Evolutionary conservation across 2,797 vertebrate genomes (phyloP).

Genomic region (Coccyzus lansbergi): DNA sequence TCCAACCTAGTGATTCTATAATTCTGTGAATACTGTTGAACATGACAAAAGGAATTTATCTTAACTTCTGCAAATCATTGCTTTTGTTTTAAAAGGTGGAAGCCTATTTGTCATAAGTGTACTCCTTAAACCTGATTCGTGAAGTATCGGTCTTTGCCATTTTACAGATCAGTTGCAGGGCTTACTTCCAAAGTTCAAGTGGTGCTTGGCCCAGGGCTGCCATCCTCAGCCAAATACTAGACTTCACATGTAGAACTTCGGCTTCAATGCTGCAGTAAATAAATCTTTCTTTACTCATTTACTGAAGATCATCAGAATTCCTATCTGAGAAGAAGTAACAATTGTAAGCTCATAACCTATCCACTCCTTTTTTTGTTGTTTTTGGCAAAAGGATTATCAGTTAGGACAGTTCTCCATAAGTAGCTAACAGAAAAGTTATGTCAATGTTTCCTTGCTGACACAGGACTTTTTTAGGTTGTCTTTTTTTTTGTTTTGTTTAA

Average conservation of each 20-base stretch:
- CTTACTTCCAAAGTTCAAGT: background rate
- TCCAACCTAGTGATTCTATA: too few species aligned
- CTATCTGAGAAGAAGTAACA: background rate
- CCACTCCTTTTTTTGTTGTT: background rate
- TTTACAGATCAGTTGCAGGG: background rate
- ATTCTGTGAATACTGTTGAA: background rate
- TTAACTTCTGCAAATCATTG: background rate
- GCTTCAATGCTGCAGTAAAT: background rate
- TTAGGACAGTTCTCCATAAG: background rate
- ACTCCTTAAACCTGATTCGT: background rate
- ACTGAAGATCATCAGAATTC: background rate
- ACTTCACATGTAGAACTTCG: background rate
- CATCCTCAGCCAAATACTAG: constrained; percentile 33
- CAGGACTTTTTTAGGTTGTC: background rate
- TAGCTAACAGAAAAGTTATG: constrained; percentile 12
- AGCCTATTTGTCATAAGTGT: background rate
- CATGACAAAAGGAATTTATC: background rate
- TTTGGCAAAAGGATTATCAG: background rate
- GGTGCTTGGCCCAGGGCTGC: constrained; percentile 28
- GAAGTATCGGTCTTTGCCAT: background rate
- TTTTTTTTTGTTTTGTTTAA: background rate
- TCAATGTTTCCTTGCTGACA: constrained; percentile 30
- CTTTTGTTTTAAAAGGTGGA: background rate
- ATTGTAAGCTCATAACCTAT: background rate
- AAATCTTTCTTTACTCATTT: background rate